Percentiles rank a stretch among this genome's conserved stretches.
Evolutionary conservation across 1,140 invertebrate genomes (phyloP).

Genomic region (Tyrophagus putrescentiae): DNA sequence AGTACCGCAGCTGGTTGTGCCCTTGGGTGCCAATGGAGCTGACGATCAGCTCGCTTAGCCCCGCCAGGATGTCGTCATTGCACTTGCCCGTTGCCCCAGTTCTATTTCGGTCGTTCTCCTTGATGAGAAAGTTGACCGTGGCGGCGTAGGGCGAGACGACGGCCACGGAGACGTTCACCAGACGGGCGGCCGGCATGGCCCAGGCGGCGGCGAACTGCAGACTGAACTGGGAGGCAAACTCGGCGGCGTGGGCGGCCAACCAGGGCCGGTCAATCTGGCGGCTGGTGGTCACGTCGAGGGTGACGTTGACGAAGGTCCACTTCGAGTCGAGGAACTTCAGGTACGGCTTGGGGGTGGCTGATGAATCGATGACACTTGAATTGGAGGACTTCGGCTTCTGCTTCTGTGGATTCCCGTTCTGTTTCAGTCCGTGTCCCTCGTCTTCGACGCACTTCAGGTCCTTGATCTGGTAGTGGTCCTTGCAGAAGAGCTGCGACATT

Average conservation of each 20-base stretch:
- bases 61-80: not conserved
- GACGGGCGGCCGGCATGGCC: not conserved
- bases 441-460: not conserved
- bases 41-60: not conserved
- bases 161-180: not conserved
- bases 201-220: not conserved
- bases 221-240: not conserved
- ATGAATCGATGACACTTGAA: not conserved
- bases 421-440: too few species aligned
- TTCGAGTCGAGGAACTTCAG: constrained; percentile 9
- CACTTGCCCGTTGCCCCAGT: not conserved
- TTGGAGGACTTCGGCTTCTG: too few species aligned
- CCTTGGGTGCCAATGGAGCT: not conserved
- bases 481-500: constrained; percentile 19
- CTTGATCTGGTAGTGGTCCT: not conserved
- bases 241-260: not conserved
- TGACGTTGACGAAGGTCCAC: constrained; percentile 16
- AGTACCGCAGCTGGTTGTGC: not conserved
- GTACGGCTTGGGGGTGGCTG: not conserved
- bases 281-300: not conserved
- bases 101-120: not conserved
- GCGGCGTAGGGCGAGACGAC: not conserved
- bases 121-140: not conserved
- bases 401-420: too few species aligned
- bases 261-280: not conserved